Conservation (phyloP, 2,888 invertebrate genomes). For the Pollenia amentaria region DNA sequence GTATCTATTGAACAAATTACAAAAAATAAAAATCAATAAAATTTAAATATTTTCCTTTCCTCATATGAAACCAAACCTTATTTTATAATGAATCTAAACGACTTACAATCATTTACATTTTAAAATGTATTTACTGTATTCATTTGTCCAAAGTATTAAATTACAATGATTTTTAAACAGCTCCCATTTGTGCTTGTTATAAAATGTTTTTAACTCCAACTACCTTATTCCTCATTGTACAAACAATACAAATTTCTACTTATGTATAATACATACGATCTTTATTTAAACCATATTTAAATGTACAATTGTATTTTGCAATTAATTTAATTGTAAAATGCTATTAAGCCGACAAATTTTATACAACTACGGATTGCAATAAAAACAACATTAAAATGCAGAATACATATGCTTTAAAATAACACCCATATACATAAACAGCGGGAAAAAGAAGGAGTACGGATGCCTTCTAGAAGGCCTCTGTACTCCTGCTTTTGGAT, state of each 20-base stretch:
- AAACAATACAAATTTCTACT: neutral
- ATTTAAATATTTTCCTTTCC: no score
- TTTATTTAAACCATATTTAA: constrained; percentile 56
- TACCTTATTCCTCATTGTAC: neutral
- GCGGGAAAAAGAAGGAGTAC: no score
- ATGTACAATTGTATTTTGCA: constrained; percentile 76
- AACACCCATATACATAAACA: no score
- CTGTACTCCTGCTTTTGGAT: no score
- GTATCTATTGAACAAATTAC: no score
- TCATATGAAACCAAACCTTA: neutral
- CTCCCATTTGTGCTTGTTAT: no score
- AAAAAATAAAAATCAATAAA: no score
- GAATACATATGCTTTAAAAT: neutral
- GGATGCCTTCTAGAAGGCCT: no score
- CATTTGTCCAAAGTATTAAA: constrained; percentile 9
- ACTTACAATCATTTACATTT: neutral
- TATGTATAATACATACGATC: neutral
- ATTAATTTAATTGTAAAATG: constrained; percentile 78
- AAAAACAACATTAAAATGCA: constrained; percentile 21
- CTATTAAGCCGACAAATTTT: constrained; percentile 70
- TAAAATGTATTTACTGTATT: constrained; percentile 6
- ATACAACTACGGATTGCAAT: constrained; percentile 54
- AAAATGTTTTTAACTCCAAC: no score
- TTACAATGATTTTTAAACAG: constrained; percentile 18
- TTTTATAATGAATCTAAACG: neutral